Conservation (phyloP, 1,140 invertebrate species). For the Aricia agestis region DNA sequence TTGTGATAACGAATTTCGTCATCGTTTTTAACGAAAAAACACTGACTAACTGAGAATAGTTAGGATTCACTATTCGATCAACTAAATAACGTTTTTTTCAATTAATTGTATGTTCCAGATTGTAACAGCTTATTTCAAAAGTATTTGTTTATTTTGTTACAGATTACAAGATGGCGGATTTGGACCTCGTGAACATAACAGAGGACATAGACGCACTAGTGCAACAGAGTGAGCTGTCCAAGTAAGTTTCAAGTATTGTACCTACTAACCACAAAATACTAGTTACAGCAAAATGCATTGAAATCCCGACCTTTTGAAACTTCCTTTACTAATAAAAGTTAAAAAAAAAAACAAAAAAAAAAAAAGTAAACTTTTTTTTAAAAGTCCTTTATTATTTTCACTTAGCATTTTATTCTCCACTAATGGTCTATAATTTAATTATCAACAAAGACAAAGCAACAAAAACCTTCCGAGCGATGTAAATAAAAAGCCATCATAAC, state of each 20-base stretch:
- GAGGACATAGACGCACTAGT: slow-evolving; percentile 41
- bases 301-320: no score
- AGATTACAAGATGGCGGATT: slow-evolving; percentile 52
- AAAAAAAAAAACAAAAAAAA: neutral
- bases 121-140: no score
- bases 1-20: no score
- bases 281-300: no score
- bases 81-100: no score
- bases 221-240: slow-evolving; percentile 56
- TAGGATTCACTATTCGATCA: no score
- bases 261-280: neutral
- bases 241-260: slow-evolving; percentile 39
- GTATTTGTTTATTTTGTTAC: slow-evolving; percentile 33
- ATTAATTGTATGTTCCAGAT: no score
- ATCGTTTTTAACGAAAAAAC: no score
- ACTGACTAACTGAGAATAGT: no score
- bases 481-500: neutral
- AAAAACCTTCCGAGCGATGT: neutral
- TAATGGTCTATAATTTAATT: slow-evolving; percentile 12
- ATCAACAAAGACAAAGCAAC: neutral
- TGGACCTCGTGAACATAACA: slow-evolving; percentile 44
- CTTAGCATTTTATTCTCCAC: neutral
- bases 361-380: no score
- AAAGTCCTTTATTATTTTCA: neutral
- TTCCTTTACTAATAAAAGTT: neutral